phyloP scores from a whole-genome alignment of 2,113 vertebrate species.

The Prochilodus magdalenae region DNA sequence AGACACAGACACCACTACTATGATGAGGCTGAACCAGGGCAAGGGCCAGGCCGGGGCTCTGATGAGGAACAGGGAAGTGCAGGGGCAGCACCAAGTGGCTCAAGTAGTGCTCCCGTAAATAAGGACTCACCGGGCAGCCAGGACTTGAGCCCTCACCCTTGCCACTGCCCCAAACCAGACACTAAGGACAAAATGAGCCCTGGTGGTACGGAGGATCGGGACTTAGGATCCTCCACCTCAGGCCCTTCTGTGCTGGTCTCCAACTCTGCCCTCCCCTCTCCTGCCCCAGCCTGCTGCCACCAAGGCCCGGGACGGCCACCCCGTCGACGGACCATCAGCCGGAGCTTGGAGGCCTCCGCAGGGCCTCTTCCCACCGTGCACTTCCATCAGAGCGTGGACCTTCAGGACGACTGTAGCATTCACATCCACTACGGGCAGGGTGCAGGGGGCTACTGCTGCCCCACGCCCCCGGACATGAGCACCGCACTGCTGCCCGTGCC shows the following conservation, averaged over 20 bases:
- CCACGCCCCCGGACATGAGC: constrained; percentile 75
- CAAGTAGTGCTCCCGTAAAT: constrained; percentile 60
- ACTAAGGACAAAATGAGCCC: constrained; percentile 64
- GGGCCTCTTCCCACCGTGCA: constrained; percentile 61
- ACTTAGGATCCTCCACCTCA: constrained; percentile 60
- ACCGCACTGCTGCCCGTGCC: constrained; percentile 80
- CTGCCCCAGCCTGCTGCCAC: constrained; percentile 74
- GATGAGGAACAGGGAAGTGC: constrained; percentile 73
- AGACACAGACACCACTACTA: constrained; percentile 96
- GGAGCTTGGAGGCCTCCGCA: constrained; percentile 70
- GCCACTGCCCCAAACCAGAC: constrained; percentile 72
- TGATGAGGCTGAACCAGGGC: constrained; percentile 76
- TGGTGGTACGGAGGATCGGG: constrained; percentile 68
- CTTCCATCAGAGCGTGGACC: constrained; percentile 79
- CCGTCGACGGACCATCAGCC: constrained; percentile 77
- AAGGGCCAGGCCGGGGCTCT: constrained; percentile 69
- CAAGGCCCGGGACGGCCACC: constrained; percentile 76
- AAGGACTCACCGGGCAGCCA: constrained; percentile 72
- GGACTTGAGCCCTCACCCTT: constrained; percentile 62
- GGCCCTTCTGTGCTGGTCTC: constrained; percentile 57
- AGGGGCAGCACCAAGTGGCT: constrained; percentile 38
- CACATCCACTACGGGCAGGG: constrained; percentile 76
- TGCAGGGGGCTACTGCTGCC: constrained; percentile 75
- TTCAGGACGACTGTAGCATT: constrained; percentile 76
- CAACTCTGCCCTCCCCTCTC: constrained; percentile 17